Base-by-base conservation (phyloP, 2,113 vertebrate genomes). In the Oreocharis arfaki region DNA sequence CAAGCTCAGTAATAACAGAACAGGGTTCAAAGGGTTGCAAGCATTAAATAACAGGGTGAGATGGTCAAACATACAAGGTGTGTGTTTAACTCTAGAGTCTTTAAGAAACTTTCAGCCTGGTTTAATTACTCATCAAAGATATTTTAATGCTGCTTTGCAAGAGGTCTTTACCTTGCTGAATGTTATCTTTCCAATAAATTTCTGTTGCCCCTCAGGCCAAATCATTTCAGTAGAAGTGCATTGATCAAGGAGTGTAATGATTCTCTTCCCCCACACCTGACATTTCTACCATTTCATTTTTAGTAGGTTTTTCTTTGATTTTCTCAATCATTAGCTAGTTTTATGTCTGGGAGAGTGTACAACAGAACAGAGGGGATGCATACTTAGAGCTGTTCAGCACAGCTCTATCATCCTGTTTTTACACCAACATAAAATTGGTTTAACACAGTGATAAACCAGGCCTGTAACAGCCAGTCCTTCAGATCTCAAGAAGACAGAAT, bases 261-360 rank as follows among this genome's bases (percentile, higher is more conserved):
- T 81, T 68, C 65, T 42, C 59, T 81, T 89, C 91, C 37, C 44
- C 52, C 7, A 0, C 35, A 80, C 67, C 84, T 95, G 81, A 81
- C 81, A 57, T 71, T 76, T 93, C 80, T 63, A 55, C 64, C 61
- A 56, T 86, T 95, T 93, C 56, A 71, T 91, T 94, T 96, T 91
- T 75, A 93, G 64, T 60, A 68, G 47, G 3, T 56, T 84, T 91
- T 93, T 35, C 78, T 94, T 94, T 93, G 24, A 52, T 96, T 95
- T 88, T 49, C 63, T 81, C 64, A 73, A 39, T 75, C 65, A 61
- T 69, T 91, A 90, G 42, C 35, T 78, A 27, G 4, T 81, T 89
- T 83, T 92, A 73, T 90, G 39, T 44, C 75, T 46, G 33, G 47
- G 28, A 75, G 32, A 81, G 49, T 23, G 5, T 30, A 39, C 60